Evolutionary conservation across 1,140 invertebrate genomes (phyloP).

Genomic region (Euglossa dilemma): DNA sequence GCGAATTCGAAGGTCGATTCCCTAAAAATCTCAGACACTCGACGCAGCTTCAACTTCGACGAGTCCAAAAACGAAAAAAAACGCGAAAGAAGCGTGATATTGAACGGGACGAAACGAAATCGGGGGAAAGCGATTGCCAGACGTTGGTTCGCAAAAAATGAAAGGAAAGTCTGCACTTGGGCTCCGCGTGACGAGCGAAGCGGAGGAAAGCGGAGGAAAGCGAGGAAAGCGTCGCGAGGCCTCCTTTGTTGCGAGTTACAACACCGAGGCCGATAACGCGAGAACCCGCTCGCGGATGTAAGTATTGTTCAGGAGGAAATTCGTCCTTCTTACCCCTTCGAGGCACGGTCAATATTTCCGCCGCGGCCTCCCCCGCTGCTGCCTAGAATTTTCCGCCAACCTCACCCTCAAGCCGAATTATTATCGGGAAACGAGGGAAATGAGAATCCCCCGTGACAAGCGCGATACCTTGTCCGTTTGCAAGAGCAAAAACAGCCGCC

Average conservation of each 20-base stretch:
- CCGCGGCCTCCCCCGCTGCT: slow-evolving; percentile 4
- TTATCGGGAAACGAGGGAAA: slow-evolving; percentile 46
- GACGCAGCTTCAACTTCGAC: no score
- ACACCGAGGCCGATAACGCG: slow-evolving; percentile 40
- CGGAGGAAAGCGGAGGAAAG: neutral
- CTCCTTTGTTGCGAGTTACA: slow-evolving; percentile 50
- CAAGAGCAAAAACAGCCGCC: slow-evolving; percentile 33
- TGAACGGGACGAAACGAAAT: slow-evolving; percentile 17
- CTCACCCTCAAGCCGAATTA: slow-evolving; percentile 19
- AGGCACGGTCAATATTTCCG: slow-evolving; percentile 60
- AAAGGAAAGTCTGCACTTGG: slow-evolving; percentile 21
- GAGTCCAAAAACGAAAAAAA: neutral
- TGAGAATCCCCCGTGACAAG: slow-evolving; percentile 34
- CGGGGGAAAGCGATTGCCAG: neutral
- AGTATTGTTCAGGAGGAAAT: slow-evolving; percentile 32
- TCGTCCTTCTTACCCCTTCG: slow-evolving; percentile 1
- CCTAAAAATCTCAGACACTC: no score
- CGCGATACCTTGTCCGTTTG: slow-evolving; percentile 42
- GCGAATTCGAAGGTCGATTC: no score
- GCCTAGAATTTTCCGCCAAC: neutral
- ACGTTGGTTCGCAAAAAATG: slow-evolving; percentile 40
- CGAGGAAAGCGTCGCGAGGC: slow-evolving; percentile 7
- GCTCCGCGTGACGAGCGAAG: no score
- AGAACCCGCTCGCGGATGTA: slow-evolving; percentile 16
- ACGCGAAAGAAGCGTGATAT: neutral